phyloP scores from a whole-genome alignment of 2,113 vertebrate species.

The Callionymus lyra region DNA sequence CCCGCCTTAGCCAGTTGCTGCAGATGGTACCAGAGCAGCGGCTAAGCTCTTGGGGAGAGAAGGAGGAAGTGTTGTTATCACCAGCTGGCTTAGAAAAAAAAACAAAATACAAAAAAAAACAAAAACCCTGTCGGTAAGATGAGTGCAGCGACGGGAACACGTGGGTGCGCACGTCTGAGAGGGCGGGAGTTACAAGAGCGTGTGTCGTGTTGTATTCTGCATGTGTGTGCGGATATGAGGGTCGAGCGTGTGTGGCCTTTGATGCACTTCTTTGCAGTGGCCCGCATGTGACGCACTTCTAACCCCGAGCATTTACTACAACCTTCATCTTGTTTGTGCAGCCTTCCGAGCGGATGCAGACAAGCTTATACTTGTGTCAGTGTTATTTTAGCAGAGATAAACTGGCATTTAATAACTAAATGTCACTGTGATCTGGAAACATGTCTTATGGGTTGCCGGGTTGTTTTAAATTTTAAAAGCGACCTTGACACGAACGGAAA shows the following conservation, averaged over 20 bases:
- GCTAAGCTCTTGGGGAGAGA: constrained; percentile 34
- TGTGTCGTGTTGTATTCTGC: neutral
- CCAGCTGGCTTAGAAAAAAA: constrained; percentile 46
- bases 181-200: constrained; percentile 21
- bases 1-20: constrained; percentile 40
- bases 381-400: constrained; percentile 32
- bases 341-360: constrained; percentile 29
- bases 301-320: constrained; percentile 26
- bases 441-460: constrained; percentile 9
- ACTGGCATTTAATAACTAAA: constrained; percentile 19
- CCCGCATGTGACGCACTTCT: neutral
- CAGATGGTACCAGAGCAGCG: constrained; percentile 48
- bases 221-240: neutral
- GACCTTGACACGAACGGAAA: constrained; percentile 7
- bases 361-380: constrained; percentile 20
- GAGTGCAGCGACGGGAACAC: constrained; percentile 47
- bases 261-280: neutral
- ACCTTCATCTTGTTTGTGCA: constrained; percentile 40
- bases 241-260: constrained; percentile 1
- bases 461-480: constrained; percentile 2
- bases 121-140: no score
- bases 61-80: constrained; percentile 59
- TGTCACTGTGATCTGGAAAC: constrained; percentile 22
- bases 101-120: no score
- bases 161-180: constrained; percentile 45